Conservation (phyloP, 2,888 invertebrate genomes). For the Marronus borbonicus region DNA sequence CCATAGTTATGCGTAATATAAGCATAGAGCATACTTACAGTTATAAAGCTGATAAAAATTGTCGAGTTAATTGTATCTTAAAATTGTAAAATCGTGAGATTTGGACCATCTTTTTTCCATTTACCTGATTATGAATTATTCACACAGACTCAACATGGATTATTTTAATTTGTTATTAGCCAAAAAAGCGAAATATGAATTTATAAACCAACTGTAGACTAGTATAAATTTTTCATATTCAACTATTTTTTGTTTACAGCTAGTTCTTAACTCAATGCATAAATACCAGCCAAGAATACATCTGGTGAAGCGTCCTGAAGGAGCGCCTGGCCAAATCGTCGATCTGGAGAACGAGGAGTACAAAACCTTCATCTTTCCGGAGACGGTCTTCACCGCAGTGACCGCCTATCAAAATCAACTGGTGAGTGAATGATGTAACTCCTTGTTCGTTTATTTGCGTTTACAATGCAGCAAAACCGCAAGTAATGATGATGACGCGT, state of each 20-base stretch:
- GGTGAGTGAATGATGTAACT: constrained; percentile 74
- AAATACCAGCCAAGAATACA: constrained; percentile 88
- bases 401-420: constrained; percentile 91
- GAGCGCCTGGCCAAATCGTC: constrained; percentile 74
- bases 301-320: constrained; percentile 79
- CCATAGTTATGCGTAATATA: too few relatives aligned
- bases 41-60: too few relatives aligned
- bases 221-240: not conserved
- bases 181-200: too few relatives aligned
- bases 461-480: not conserved
- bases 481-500: constrained; percentile 5
- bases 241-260: constrained; percentile 72
- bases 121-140: too few relatives aligned
- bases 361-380: constrained; percentile 85
- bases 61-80: too few relatives aligned
- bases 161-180: too few relatives aligned
- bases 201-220: too few relatives aligned
- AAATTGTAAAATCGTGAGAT: too few relatives aligned
- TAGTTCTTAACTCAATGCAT: constrained; percentile 89
- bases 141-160: too few relatives aligned
- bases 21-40: too few relatives aligned
- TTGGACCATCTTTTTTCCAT: too few relatives aligned
- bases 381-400: constrained; percentile 88
- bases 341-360: constrained; percentile 83
- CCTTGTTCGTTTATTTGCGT: constrained; percentile 57